A percentile compares a stretch with the other conserved stretches of the same genome.
Conservation (phyloP, 2,888 invertebrate genomes). For the Amblyteles armatorius region DNA sequence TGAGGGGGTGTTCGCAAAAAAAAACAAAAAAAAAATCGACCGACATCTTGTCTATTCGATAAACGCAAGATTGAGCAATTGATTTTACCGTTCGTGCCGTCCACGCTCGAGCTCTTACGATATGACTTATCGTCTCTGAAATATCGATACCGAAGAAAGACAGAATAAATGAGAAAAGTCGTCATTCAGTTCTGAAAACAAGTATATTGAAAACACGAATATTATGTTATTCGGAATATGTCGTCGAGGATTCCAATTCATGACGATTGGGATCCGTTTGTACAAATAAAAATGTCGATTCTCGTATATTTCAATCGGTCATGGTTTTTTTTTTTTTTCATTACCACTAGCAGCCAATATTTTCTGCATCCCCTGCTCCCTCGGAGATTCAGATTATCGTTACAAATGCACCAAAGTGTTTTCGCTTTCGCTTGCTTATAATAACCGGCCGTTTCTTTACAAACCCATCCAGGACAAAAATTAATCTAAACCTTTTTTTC, state of each 20-base stretch:
- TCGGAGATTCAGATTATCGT: neutral
- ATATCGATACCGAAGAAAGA: neutral
- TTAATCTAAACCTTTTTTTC: neutral
- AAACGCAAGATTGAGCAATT: conserved; percentile 10
- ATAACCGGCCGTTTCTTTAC: no score
- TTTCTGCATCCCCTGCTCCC: neutral
- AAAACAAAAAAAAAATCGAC: neutral
- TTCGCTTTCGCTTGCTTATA: neutral
- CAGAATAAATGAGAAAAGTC: conserved; percentile 9
- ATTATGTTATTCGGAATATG: conserved; percentile 32
- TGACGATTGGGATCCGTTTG: conserved; percentile 43
- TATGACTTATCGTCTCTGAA: neutral
- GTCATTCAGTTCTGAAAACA: conserved; percentile 41
- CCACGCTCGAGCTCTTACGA: neutral
- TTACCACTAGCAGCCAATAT: neutral
- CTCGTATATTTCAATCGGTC: conserved; percentile 10
- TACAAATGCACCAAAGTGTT: neutral
- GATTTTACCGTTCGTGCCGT: conserved; percentile 12
- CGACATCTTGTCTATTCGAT: neutral
- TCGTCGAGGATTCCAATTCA: conserved; percentile 45
- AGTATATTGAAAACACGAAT: conserved; percentile 53
- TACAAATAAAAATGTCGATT: conserved; percentile 52
- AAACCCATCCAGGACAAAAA: neutral
- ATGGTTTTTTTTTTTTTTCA: neutral
- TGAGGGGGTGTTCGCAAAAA: neutral